Percentiles rank a stretch among this genome's conserved stretches.
phyloP scores from a whole-genome alignment of 2,113 vertebrate species.

The Xiphophorus hellerii region DNA sequence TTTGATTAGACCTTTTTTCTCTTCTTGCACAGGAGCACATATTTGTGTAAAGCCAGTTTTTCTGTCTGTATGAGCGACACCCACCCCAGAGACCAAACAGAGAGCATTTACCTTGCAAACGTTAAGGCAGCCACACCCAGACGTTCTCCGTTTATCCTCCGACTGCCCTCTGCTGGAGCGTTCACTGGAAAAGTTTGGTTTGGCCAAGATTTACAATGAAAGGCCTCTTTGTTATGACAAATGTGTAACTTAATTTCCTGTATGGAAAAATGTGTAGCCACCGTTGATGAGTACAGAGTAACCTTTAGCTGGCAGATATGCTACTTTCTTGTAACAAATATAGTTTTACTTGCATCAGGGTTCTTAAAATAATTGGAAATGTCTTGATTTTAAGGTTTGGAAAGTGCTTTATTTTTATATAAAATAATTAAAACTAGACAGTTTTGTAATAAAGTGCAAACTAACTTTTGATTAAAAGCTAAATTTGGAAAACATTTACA shows the following conservation, averaged over 20 bases:
- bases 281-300: not conserved
- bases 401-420: too few species aligned
- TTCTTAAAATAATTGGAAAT: too few species aligned
- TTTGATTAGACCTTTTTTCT: not conserved
- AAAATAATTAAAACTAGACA: too few species aligned
- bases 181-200: not conserved
- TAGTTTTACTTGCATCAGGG: not conserved
- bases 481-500: too few species aligned
- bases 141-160: slow-evolving; percentile 15
- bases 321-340: not conserved
- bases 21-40: not conserved
- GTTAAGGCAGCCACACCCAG: slow-evolving; percentile 58
- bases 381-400: too few species aligned
- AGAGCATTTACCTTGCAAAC: slow-evolving; percentile 63
- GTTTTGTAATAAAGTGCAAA: too few species aligned
- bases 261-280: not conserved
- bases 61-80: not conserved
- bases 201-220: slow-evolving; percentile 30
- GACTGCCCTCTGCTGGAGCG: slow-evolving; percentile 63
- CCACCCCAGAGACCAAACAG: slow-evolving; percentile 7
- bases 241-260: not conserved
- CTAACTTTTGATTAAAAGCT: too few species aligned
- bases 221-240: not conserved
- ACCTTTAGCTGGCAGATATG: not conserved
- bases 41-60: slow-evolving; percentile 2